Evolutionary conservation across 2,888 invertebrate species (phyloP).

Genomic region (Aleiodes testaceus): DNA sequence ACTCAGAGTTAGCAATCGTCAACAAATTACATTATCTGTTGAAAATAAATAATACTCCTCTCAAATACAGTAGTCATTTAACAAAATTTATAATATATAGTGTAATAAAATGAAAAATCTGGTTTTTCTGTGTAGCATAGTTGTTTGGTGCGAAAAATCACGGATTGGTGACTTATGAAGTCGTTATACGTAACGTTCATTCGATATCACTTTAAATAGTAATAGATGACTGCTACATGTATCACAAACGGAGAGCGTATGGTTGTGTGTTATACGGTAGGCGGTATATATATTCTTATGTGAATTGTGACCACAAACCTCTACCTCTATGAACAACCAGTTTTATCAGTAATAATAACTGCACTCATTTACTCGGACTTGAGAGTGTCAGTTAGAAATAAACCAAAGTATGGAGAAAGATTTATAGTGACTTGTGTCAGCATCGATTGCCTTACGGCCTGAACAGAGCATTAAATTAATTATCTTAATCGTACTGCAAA

Average conservation of each 20-base stretch:
- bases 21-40: conserved; percentile 24
- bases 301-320: conserved; percentile 33
- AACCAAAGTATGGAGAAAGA: conserved; percentile 20
- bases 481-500: conserved; percentile 64
- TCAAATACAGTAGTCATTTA: too few species aligned
- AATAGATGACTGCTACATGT: conserved; percentile 25
- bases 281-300: background rate
- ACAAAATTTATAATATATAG: background rate
- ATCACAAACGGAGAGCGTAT: conserved; percentile 17
- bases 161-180: conserved; percentile 52
- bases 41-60: too few species aligned
- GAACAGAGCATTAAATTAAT: conserved; percentile 64
- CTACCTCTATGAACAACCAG: conserved; percentile 38
- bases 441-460: conserved; percentile 48
- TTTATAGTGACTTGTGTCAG: conserved; percentile 50
- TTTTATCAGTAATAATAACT: conserved; percentile 42
- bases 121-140: conserved; percentile 34
- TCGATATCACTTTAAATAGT: conserved; percentile 44
- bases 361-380: conserved; percentile 38
- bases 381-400: conserved; percentile 8
- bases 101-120: background rate
- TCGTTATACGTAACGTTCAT: conserved; percentile 48
- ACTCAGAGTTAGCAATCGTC: conserved; percentile 68
- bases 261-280: background rate
- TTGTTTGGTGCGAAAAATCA: conserved; percentile 34